Base-by-base conservation (phyloP, 1,140 invertebrate species). In the Drosophila bocqueti region DNA sequence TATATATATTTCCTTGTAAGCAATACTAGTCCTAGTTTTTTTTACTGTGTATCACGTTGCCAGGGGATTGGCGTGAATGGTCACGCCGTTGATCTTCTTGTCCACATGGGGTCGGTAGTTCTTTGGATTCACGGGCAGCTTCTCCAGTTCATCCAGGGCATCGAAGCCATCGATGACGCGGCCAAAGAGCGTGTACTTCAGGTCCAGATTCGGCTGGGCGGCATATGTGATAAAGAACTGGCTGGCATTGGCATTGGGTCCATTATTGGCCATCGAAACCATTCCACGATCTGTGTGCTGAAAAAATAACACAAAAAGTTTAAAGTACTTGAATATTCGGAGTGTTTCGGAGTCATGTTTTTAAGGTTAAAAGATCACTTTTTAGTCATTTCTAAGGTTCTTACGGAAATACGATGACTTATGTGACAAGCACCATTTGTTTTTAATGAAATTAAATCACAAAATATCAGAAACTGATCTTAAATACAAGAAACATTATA, bases 121-220 rank as follows among this genome's bases (percentile, higher is more conserved):
- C 93, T 99, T 99, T 16, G 97, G 96, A 93, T 98, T 98, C 0
- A 99, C 98, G 40, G 97, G 96, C 59, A 98, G 93, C 93, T 99
- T 99, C 93, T 99, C 99, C 66, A 99, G 94, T 92, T 99, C 98
- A 93, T 99, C 98, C 16, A 99, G 93, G 1, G 96, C 96, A 92
- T 99, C 98, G 93, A 99, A 96, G 16, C 99, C 99, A 95, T 99
- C 99, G 74, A 99, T 99, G 1, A 99, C 96, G 93, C 98, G 99
- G 93, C 97, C 99, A 95, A 99, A 99, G 31, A 99, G 93, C 13
- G 99, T 99, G 92, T 99, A 99, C 93, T 99, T 99, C 66, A 99
- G 94, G 93, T 99, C 99, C 45, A 99, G 94, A 94, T 98, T 97
- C n/a, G 98, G 96, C 84, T 99, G 98, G 71, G 98, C 96, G 7